Evolutionary conservation across 64 coral and sea anemone genomes (phyloP).

Genomic region (Dendronephthya gigantea): DNA sequence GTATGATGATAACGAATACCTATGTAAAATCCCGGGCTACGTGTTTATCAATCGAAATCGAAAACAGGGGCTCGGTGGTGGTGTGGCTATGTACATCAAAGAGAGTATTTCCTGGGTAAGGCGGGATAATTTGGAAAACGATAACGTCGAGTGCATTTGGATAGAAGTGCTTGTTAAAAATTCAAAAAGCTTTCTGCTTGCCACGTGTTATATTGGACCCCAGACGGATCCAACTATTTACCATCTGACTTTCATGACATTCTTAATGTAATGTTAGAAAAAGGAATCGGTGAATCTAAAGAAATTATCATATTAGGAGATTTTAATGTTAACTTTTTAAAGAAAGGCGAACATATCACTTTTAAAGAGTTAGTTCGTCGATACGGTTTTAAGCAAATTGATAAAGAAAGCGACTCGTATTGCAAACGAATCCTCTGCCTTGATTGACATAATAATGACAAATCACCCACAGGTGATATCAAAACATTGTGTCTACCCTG

Average conservation of each 20-base stretch:
- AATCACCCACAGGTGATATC: neutral
- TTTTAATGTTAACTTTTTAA: slow-evolving; percentile 20
- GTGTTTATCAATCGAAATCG: neutral
- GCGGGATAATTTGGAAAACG: neutral
- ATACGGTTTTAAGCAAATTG: neutral
- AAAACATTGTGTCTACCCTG: neutral
- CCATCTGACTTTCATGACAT: neutral
- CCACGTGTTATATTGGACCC: neutral
- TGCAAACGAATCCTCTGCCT: slow-evolving; percentile 2
- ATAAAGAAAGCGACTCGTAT: neutral
- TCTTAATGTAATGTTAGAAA: neutral
- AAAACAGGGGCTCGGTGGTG: neutral
- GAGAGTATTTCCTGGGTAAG: neutral
- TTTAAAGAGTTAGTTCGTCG: neutral
- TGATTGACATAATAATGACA: slow-evolving; percentile 18
- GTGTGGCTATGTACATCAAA: slow-evolving; percentile 16
- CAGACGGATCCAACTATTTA: neutral
- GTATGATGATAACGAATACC: neutral
- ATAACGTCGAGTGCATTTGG: neutral
- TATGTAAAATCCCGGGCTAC: neutral
- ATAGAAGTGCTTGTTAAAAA: neutral
- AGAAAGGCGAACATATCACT: neutral
- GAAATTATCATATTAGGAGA: slow-evolving; percentile 20
- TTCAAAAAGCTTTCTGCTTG: neutral
- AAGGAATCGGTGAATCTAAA: slow-evolving; percentile 5